Conservation (phyloP, 2,888 invertebrate species). For the Drosophila picticornis region DNA sequence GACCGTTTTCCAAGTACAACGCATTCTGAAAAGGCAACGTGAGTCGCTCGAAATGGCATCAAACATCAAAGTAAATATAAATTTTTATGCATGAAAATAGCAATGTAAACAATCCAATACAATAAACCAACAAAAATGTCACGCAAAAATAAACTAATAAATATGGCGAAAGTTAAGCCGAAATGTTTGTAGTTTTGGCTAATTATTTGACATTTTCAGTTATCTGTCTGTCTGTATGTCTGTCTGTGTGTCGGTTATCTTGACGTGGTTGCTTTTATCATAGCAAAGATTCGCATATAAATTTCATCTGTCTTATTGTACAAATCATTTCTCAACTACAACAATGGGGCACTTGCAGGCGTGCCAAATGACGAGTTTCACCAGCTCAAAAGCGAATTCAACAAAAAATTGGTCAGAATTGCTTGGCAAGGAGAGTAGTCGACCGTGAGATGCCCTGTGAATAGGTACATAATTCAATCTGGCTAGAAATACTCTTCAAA, state of each 20-base stretch:
- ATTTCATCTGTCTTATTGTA: slow-evolving; percentile 56
- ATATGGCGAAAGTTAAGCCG: slow-evolving; percentile 44
- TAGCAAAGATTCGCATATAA: slow-evolving; percentile 61
- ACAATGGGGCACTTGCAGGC: slow-evolving; percentile 64
- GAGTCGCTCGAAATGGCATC: slow-evolving; percentile 18
- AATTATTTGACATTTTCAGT: slow-evolving; percentile 39
- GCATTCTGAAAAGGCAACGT: slow-evolving; percentile 26
- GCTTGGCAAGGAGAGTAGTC: background rate
- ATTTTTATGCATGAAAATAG: slow-evolving; percentile 60
- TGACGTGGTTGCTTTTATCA: slow-evolving; percentile 41
- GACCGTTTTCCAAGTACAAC: background rate
- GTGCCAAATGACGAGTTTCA: slow-evolving; percentile 52
- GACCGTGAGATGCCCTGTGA: slow-evolving; percentile 14
- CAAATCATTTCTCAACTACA: slow-evolving; percentile 62
- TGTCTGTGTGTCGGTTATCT: slow-evolving; percentile 25
- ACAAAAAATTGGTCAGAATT: slow-evolving; percentile 1
- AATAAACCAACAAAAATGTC: slow-evolving; percentile 11
- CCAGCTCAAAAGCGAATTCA: slow-evolving; percentile 26
- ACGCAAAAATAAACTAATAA: slow-evolving; percentile 2
- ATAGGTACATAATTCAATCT: background rate
- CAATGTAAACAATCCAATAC: slow-evolving; percentile 20
- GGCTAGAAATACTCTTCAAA: background rate
- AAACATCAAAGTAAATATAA: slow-evolving; percentile 35
- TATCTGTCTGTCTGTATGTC: slow-evolving; percentile 18
- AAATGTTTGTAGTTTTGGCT: slow-evolving; percentile 27